Conservation (phyloP, 1,140 invertebrate genomes). For the Drosophila simulans region DNA sequence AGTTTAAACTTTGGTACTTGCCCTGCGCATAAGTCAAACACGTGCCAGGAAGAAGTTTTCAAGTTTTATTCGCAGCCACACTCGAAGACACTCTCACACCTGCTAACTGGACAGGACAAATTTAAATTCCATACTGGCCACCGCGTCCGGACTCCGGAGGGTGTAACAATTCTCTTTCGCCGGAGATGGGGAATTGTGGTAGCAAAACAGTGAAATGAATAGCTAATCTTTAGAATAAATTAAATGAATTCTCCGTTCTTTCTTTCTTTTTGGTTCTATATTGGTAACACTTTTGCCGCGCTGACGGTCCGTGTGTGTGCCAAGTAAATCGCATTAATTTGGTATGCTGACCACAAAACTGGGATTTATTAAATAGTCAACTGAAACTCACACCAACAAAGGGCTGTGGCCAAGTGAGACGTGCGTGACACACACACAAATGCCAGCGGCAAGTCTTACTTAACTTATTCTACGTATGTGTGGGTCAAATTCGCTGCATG, state of each 20-base stretch:
- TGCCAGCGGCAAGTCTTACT: constrained; percentile 46
- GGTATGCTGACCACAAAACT: constrained; percentile 80
- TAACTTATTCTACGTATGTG: constrained; percentile 22
- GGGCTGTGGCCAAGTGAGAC: constrained; percentile 35
- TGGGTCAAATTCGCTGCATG: constrained; percentile 44
- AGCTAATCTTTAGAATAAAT: constrained; percentile 82
- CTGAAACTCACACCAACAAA: constrained; percentile 50
- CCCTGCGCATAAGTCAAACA: constrained; percentile 74
- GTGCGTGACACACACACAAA: constrained; percentile 77
- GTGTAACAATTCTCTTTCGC: constrained; percentile 66
- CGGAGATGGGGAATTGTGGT: constrained; percentile 5
- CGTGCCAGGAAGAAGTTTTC: constrained; percentile 63
- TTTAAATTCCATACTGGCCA: constrained; percentile 63
- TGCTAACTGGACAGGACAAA: constrained; percentile 63
- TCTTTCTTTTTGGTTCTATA: constrained; percentile 10
- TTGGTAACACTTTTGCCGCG: constrained; percentile 43
- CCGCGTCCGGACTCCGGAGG: constrained; percentile 52
- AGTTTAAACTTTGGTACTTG: constrained; percentile 74
- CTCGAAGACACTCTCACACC: constrained; percentile 40
- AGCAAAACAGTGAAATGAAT: constrained; percentile 66
- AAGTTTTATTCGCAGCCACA: constrained; percentile 44
- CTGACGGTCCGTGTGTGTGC: constrained; percentile 1
- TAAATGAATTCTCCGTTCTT: constrained; percentile 71
- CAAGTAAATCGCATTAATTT: constrained; percentile 82
- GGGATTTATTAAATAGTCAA: constrained; percentile 81